Conservation (phyloP, 2,113 vertebrate genomes). For the Pitta sordida region DNA sequence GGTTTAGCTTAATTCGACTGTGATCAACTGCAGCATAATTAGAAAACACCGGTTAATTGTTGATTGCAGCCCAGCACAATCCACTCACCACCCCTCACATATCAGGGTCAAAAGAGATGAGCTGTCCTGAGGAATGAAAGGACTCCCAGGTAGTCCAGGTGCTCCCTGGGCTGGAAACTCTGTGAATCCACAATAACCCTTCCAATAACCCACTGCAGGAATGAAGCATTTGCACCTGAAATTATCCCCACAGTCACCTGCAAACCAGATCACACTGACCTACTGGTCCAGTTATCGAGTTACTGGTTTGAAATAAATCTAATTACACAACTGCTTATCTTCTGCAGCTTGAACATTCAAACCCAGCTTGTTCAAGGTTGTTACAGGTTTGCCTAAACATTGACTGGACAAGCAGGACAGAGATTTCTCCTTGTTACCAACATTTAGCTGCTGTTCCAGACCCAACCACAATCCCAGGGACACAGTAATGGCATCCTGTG, state of each 20-base stretch:
- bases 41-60: conserved; percentile 37
- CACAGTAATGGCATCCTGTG: neutral
- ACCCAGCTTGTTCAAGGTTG: neutral
- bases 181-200: no score
- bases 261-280: neutral
- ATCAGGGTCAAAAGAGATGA: neutral
- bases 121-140: neutral
- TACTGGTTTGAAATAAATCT: neutral
- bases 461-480: neutral
- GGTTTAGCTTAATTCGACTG: conserved; percentile 92
- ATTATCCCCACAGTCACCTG: neutral
- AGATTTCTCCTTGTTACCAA: neutral
- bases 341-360: neutral
- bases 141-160: neutral
- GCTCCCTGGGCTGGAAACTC: fast-evolving
- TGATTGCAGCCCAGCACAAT: neutral
- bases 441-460: neutral
- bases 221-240: neutral
- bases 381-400: neutral
- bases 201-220: neutral
- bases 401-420: neutral
- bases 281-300: neutral
- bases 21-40: conserved; percentile 87
- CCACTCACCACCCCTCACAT: neutral
- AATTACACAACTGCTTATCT: neutral